Base-by-base conservation (phyloP, 2,113 vertebrate genomes). In the Bos taurus region DNA sequence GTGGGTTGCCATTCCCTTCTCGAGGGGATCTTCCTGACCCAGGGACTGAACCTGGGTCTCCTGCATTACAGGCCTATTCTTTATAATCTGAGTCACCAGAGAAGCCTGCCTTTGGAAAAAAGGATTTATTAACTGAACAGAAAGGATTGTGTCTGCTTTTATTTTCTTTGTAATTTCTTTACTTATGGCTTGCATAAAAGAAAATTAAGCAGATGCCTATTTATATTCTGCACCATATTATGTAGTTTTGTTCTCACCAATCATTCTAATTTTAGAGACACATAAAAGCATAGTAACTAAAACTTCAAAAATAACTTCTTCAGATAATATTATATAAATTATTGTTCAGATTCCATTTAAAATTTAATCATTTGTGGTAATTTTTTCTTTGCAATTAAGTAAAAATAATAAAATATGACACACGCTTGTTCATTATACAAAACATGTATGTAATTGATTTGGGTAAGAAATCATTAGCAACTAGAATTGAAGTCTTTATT, bases 241-340 rank as follows among this genome's bases (percentile, higher is more conserved):
- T 59, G 1, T 50, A 74, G 13, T 54, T 92, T 80, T 84, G 28
- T 57, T 94, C 62, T 81, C 25, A 83, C n/a, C 12, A 83, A 17
- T 92, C 71, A 59, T 80, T 92, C 12, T 80, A 90, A 81, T 90
- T 95, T 94, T 74, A 87, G 67, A 95, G 33, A 93, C 71, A 84
- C n/a, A 78, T 78, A n/a, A 94, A 60, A 85, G 14, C 8, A 36
- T 60, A 71, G 16, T 56, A 90, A 59, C 4, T 30, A 64, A 88
- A 87, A 80, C 14, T 67, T 90, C 1, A 81, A 88, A 92, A 92
- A 62, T 80, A 80, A 46, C 33, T 4, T 56, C 26, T 85, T 94
- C 2, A 85, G 28, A 87, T 81, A 60, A 36, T 77, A 82, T 12
- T 90, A 56, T 33, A 36, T 54, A 86, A 88, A 77, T 90, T 1